phyloP scores from a whole-genome alignment of 1,140 invertebrate species.

The Drosophila lini region DNA sequence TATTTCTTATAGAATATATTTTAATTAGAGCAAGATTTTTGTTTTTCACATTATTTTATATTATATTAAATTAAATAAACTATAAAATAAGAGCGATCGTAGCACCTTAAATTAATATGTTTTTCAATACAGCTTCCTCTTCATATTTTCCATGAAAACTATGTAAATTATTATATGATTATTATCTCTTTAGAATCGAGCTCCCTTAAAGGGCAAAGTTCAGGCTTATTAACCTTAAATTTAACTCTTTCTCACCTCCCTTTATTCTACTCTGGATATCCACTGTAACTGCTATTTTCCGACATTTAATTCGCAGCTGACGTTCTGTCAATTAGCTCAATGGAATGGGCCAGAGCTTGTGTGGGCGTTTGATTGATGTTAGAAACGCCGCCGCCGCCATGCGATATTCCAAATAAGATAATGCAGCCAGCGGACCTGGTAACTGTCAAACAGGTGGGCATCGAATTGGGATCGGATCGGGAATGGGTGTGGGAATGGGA shows the following conservation, averaged over 20 bases:
- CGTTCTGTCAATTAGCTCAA: constrained; percentile 72
- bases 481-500: constrained; percentile 16
- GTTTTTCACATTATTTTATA: background rate
- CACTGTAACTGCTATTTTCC: constrained; percentile 43
- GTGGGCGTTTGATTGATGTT: constrained; percentile 77
- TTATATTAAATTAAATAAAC: background rate
- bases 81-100: background rate
- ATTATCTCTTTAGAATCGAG: background rate
- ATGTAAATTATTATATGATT: background rate
- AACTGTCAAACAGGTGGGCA: constrained; percentile 52
- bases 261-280: background rate
- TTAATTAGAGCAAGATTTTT: background rate
- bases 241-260: background rate
- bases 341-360: constrained; percentile 33
- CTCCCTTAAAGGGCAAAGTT: background rate
- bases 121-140: too few relatives aligned
- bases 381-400: constrained; percentile 41
- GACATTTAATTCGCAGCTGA: constrained; percentile 68
- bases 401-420: constrained; percentile 10
- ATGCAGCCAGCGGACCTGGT: constrained; percentile 12
- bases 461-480: constrained; percentile 7
- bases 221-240: background rate
- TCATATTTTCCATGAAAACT: background rate
- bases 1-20: too few relatives aligned
- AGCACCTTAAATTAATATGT: background rate